Percentiles rank a stretch among this genome's conserved stretches.
Conservation (phyloP, 2,888 invertebrate genomes). For the Laspeyria flexula region DNA sequence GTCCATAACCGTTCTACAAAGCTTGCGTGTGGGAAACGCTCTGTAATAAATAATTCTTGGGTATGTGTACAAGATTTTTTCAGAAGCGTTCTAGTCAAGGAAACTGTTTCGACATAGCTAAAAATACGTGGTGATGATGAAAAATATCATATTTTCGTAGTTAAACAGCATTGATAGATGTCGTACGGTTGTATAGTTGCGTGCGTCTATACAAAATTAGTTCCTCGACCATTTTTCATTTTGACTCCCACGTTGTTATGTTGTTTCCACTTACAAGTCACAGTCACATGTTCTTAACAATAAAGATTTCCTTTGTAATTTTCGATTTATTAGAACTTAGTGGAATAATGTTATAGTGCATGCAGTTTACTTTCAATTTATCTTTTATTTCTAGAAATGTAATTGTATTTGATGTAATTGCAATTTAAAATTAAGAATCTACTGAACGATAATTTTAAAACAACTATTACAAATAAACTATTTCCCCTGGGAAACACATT, state of each 20-base stretch:
- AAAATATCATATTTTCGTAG: slow-evolving; percentile 34
- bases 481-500: too few species aligned
- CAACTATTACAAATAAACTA: too few species aligned
- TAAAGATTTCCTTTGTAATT: background rate
- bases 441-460: too few species aligned
- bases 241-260: slow-evolving; percentile 31
- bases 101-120: slow-evolving; percentile 17
- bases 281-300: slow-evolving; percentile 17
- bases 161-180: slow-evolving; percentile 31
- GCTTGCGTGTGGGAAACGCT: background rate
- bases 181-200: slow-evolving; percentile 17
- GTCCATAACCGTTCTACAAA: background rate
- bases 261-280: slow-evolving; percentile 34
- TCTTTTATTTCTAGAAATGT: too few species aligned
- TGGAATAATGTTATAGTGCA: too few species aligned
- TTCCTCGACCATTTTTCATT: slow-evolving; percentile 28
- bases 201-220: slow-evolving; percentile 31
- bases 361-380: too few species aligned
- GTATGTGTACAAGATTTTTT: background rate
- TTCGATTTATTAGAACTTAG: too few species aligned
- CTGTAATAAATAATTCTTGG: background rate
- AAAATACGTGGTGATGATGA: slow-evolving; percentile 28
- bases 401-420: too few species aligned
- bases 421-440: too few species aligned
- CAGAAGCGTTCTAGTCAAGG: slow-evolving; percentile 3